These are phyloP conservation scores for Colinus virginianus DNA, from an alignment of 2,113 vertebrate genomes.

Conservation along the genomic window DNA sequence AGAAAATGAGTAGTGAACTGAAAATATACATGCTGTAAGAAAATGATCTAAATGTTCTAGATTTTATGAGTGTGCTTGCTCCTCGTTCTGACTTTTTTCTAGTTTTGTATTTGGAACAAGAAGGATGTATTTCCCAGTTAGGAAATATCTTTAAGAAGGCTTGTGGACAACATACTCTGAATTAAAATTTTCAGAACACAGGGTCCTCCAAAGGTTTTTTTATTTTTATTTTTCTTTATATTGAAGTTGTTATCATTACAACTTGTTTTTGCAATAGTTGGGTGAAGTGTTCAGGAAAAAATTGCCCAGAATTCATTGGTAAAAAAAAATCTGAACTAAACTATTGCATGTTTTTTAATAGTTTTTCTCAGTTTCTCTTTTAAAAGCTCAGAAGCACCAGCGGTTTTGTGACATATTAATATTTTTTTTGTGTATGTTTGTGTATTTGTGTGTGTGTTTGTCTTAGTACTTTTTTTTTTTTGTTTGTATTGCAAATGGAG, in stretches of 20 bases:
- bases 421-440: neutral
- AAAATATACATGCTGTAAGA: constrained; percentile 27
- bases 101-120: constrained; percentile 52
- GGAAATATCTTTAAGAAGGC: constrained; percentile 41
- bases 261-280: constrained; percentile 31
- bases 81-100: constrained; percentile 42
- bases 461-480: neutral
- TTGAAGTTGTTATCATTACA: constrained; percentile 42
- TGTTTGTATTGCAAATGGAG: neutral
- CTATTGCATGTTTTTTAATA: neutral
- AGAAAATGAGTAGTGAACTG: constrained; percentile 29
- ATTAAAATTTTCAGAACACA: constrained; percentile 59
- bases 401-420: neutral
- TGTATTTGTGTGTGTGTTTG: too few relatives aligned
- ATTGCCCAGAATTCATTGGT: constrained; percentile 4
- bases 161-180: constrained; percentile 37
- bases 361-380: constrained; percentile 7
- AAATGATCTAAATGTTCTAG: constrained; percentile 48
- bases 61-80: constrained; percentile 34
- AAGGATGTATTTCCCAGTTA: constrained; percentile 36
- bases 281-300: neutral
- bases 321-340: constrained; percentile 38
- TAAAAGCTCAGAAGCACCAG: neutral
- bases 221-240: neutral
- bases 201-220: neutral